These are phyloP conservation scores for Xestia rhomboidea DNA, from an alignment of 2,888 invertebrate genomes.

Conservation along the genomic window DNA sequence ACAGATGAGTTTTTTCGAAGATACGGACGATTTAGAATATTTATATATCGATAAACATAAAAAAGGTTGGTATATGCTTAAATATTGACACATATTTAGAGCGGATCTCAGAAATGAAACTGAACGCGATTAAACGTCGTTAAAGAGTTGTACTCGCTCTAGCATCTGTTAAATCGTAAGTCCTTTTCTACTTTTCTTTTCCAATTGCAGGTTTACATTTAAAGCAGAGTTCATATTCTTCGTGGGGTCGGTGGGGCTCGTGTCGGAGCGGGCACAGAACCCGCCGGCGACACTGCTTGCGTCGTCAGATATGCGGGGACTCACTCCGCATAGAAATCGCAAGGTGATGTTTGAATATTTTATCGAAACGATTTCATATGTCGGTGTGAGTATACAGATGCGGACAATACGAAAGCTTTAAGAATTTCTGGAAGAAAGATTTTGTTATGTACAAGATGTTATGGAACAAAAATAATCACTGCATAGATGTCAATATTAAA, in stretches of 20 bases:
- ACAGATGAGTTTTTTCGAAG: conserved; percentile 61
- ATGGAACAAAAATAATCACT: conserved; percentile 19
- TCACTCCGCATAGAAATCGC: conserved; percentile 83
- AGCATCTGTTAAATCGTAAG: not conserved
- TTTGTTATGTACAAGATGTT: conserved; percentile 10
- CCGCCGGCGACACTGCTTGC: conserved; percentile 83
- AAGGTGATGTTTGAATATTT: conserved; percentile 73
- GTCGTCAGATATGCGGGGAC: conserved; percentile 80
- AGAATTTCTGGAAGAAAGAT: not conserved
- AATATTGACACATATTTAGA: not conserved
- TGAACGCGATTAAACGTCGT: not conserved
- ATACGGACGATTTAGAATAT: conserved; percentile 44
- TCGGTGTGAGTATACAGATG: conserved; percentile 21
- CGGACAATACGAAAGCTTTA: conserved; percentile 3
- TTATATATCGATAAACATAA: conserved; percentile 38
- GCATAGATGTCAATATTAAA: conserved; percentile 16
- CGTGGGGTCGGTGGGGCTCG: conserved; percentile 83
- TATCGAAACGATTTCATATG: conserved; percentile 35
- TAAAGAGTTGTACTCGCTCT: not conserved
- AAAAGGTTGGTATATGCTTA: conserved; percentile 55
- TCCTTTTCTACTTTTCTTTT: conserved; percentile 15
- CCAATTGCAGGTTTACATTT: conserved; percentile 71
- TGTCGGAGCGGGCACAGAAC: conserved; percentile 80
- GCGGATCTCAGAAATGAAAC: not conserved
- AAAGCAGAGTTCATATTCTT: conserved; percentile 76